Conservation (phyloP, 2,797 vertebrate species). For the Scleropages formosus region DNA sequence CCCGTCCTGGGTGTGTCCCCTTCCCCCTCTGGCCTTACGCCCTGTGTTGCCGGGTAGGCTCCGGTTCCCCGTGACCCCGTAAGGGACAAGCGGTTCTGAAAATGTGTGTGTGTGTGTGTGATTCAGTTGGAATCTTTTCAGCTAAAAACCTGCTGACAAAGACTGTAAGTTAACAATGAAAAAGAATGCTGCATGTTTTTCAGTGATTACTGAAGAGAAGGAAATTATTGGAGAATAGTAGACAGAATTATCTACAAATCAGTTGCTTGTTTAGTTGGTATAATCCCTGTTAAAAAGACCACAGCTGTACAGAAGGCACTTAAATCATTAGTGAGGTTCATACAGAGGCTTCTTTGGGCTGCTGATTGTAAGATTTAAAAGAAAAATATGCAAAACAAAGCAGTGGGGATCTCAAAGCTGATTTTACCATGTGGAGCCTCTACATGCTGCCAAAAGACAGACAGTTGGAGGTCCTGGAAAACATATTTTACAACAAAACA, state of each 20-base stretch:
- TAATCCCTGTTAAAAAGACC: constrained; percentile 21
- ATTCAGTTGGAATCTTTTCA: not conserved
- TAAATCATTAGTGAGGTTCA: constrained; percentile 3
- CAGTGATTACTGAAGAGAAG: constrained; percentile 12
- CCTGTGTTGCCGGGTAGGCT: too few species aligned
- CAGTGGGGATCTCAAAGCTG: not conserved
- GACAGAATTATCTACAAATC: not conserved
- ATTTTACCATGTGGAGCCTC: not conserved
- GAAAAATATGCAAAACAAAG: not conserved
- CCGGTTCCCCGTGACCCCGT: too few species aligned
- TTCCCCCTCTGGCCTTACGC: too few species aligned
- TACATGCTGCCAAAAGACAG: not conserved
- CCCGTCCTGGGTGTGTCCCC: too few species aligned
- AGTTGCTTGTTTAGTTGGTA: constrained; percentile 12
- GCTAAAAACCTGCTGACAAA: not conserved
- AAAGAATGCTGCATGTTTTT: not conserved
- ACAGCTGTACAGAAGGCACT: constrained; percentile 11
- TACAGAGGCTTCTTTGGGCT: not conserved
- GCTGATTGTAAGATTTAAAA: not conserved
- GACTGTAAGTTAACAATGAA: not conserved
- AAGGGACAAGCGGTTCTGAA: too few species aligned
- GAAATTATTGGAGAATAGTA: constrained; percentile 8
- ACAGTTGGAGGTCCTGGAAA: too few species aligned
- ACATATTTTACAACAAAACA: too few species aligned
- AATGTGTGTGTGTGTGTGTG: too few species aligned